Base-by-base conservation (phyloP, 1,140 invertebrate species). In the Ips typographus region DNA sequence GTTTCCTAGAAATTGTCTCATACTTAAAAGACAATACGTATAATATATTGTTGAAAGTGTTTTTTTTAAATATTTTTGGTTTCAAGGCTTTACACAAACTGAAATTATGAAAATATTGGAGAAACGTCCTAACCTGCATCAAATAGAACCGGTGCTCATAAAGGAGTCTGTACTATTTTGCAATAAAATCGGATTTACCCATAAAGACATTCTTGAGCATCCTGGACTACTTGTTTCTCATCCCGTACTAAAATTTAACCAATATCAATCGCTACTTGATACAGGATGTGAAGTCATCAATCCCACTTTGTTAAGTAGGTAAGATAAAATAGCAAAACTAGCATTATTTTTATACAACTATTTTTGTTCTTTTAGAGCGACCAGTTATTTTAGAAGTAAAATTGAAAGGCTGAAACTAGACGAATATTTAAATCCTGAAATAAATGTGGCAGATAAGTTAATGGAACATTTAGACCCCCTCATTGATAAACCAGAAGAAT, bases 271-370 rank as follows among this genome's bases (percentile, higher is more conserved):
- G 3, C 63, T 78, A 47, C 52, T 63, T 38, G 77, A 78, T 65
- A 73, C 68, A 2, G 77, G 77, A 42, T 78, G 77, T 55, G 40
- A 57, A n/a, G 49, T 53, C 51, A 70, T 78, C 37, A 59, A 51
- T 60, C 61, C 75, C 4, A 4, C 64, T 41, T 53, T 72, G 8
- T 67, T 78, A 66, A 37, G 68, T 22, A 74, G 71, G 75, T 78
- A 73, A 64, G 40, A 8, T n/a, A 38, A 39, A 40, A 42, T n/a
- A 60, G 2, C 40, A 2, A 4, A 43, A n/a, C 7, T 58, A 40
- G 37, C 1, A 41, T 40, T 58, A 58, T 2, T 58, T 58, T 8
- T 40, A 58, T 53, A 53, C 5, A 40, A 39, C 7, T 58, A 2
- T 40, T 43, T 40, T 36, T 61, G 41, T 59, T 41, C n/a, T 56